These are phyloP conservation scores for Chrysomela aeneicollis DNA, from an alignment of 2,888 invertebrate genomes.

Conservation along the genomic window DNA sequence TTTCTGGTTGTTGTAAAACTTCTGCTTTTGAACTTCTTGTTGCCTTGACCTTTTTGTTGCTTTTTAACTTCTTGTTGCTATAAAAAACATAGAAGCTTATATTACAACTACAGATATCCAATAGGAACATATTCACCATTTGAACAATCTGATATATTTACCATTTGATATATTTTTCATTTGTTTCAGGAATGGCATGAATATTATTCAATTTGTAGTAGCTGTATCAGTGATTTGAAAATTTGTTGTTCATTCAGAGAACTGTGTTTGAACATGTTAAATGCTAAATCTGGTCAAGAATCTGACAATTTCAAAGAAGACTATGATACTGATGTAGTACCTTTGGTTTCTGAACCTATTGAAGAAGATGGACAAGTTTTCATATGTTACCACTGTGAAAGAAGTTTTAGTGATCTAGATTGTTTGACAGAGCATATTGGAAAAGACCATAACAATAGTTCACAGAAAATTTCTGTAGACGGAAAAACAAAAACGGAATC, in stretches of 20 bases:
- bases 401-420: slow-evolving; percentile 35
- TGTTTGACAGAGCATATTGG: slow-evolving; percentile 37
- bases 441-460: slow-evolving; percentile 27
- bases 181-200: slow-evolving; percentile 43
- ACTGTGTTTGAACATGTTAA: slow-evolving; percentile 33
- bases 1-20: no score
- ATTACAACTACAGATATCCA: no score
- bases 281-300: slow-evolving; percentile 20
- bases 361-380: slow-evolving; percentile 25
- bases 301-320: slow-evolving; percentile 25
- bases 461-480: slow-evolving; percentile 20
- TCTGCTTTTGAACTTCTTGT: no score
- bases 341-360: slow-evolving; percentile 10
- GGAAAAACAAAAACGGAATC: slow-evolving; percentile 29
- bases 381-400: slow-evolving; percentile 40
- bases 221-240: slow-evolving; percentile 38
- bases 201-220: slow-evolving; percentile 37
- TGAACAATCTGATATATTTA: no score
- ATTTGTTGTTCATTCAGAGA: slow-evolving; percentile 40
- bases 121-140: no score
- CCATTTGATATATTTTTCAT: no score
- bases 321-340: slow-evolving; percentile 21
- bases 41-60: no score
- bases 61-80: no score
- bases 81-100: no score